Percentiles rank a stretch among this genome's conserved stretches.
Evolutionary conservation across 2,797 vertebrate species (phyloP).

Genomic region (Fringilla coelebs): DNA sequence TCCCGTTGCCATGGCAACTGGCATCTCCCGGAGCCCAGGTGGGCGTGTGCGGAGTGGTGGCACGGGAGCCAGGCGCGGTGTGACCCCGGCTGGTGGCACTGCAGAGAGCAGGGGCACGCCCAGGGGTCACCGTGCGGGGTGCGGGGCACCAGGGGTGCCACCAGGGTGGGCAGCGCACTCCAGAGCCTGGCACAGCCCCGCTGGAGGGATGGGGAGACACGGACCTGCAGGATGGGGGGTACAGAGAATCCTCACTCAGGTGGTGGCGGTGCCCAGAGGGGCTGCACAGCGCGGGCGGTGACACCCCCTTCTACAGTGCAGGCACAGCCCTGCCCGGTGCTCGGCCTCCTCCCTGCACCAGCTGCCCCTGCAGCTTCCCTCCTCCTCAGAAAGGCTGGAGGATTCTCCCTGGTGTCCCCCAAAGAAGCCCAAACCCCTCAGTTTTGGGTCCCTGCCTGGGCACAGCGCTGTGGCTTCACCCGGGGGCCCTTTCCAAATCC

Average conservation of each 20-base stretch:
- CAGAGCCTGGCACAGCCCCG: not conserved
- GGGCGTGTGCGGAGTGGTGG: slow-evolving; percentile 57
- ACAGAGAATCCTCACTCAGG: accelerated
- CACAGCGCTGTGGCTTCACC: accelerated
- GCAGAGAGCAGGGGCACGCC: accelerated
- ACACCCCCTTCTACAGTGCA: accelerated
- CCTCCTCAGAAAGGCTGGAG: not conserved
- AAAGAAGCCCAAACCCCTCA: not conserved
- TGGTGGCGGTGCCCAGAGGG: not conserved
- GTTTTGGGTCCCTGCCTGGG: too few species aligned
- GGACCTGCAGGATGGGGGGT: not conserved
- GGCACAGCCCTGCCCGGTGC: not conserved
- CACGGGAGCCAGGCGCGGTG: slow-evolving; percentile 58
- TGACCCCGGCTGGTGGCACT: not conserved
- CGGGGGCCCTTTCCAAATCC: not conserved
- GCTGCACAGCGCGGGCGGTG: accelerated
- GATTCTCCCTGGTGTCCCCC: not conserved
- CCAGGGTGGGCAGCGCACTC: accelerated
- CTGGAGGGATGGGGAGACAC: not conserved
- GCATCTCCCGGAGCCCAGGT: slow-evolving; percentile 55
- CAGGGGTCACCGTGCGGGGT: not conserved
- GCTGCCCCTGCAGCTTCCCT: not conserved
- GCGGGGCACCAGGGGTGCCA: not conserved
- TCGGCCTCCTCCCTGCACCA: not conserved
- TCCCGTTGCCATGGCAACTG: slow-evolving; percentile 67